Conservation (phyloP, 2,113 vertebrate species). For the Blennius ocellaris region DNA sequence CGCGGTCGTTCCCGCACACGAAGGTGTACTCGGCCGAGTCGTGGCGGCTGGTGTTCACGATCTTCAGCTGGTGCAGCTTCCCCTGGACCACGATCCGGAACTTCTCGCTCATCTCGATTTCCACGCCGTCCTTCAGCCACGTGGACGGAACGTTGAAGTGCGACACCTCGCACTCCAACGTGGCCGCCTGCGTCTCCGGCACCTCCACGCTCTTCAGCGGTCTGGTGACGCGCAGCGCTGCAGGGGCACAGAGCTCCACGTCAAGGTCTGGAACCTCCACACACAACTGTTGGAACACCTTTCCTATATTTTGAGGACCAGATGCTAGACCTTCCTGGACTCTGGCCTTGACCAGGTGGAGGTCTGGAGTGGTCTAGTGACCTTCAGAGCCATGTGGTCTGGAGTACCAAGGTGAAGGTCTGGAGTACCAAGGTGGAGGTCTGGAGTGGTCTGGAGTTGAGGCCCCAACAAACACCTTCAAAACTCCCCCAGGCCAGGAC, state of each 20-base stretch:
- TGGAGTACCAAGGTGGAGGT: no score
- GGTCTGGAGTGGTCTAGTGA: no score
- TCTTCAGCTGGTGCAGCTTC: constrained; percentile 95
- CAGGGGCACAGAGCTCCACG: background rate
- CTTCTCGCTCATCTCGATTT: constrained; percentile 98
- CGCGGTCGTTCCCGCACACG: constrained; percentile 92
- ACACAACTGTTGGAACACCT: no score
- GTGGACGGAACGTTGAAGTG: constrained; percentile 96
- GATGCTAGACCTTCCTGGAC: no score
- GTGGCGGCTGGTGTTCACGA: constrained; percentile 93
- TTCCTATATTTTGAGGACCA: no score
- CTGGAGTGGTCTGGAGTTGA: no score
- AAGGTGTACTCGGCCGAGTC: constrained; percentile 95
- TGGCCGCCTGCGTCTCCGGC: constrained; percentile 94
- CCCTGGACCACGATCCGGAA: constrained; percentile 96
- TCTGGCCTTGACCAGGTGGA: no score
- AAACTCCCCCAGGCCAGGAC: no score
- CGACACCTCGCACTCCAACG: constrained; percentile 96
- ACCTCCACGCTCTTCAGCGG: constrained; percentile 92
- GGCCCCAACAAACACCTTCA: no score
- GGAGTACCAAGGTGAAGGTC: no score
- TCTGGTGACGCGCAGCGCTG: constrained; percentile 93
- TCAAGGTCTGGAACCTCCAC: no score
- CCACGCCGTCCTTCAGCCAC: constrained; percentile 95
- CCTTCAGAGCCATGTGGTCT: no score